Base-by-base conservation (phyloP, 1,140 invertebrate genomes). In the Varroa destructor region DNA sequence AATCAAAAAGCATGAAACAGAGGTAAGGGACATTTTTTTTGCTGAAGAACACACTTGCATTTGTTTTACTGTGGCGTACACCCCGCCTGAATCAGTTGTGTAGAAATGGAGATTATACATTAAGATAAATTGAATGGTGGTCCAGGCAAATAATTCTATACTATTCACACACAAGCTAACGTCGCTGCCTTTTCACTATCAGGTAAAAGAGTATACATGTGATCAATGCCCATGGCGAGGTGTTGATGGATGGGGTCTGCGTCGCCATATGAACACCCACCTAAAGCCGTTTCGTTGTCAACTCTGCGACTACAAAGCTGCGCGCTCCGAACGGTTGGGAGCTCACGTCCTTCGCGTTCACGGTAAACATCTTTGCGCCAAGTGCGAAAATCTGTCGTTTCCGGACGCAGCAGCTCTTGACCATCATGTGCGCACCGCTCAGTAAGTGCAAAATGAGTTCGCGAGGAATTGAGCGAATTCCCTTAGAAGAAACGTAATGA, bases 211-310 rank as follows among this genome's bases (percentile, higher is more conserved):
- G 75, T 92, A 89, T 79, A 85, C 85, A 64, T 92, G 90, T 79
- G 87, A 87, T 75, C 91, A 90, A 77, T 93, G 90, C 79, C 84
- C 89, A 1, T 93, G 90, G 90, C 88, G 87, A 25, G 90, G 90
- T 0, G 89, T 89, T n/a, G 90, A 93, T 80, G 91, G 91, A 77
- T 93, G 90, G 91, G 91, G 90, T 75, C 80, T 93, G 70, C 92
- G 93, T 79, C 83, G 90, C 6, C 91, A 93, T 79, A 82, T 93
- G 70, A 93, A 93, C 80, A 93, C 90, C 25, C 91, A 93, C 79
- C 84, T 91, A 76, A 93, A 92, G 79, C 90, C 90, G 25, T 93
- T 89, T 78, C 86, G 88, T 10, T 93, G 91, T 79, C 85, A 86
- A 61, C 82, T 93, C 12, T 93, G 91, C 79, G 90, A 93, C 76